phyloP scores from a whole-genome alignment of 1,140 invertebrate genomes.

The Drosophila repleta region DNA sequence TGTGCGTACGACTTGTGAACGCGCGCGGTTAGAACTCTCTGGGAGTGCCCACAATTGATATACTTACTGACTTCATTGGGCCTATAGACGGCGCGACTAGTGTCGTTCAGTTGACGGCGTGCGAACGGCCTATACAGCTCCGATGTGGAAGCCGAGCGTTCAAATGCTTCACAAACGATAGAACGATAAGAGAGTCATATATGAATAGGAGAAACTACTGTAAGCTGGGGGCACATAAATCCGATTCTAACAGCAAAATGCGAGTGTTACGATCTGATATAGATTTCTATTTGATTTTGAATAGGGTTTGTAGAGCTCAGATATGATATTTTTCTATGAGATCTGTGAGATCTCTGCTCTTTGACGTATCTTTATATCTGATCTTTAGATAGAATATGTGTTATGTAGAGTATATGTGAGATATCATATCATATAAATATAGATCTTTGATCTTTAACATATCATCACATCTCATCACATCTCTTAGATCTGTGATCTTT shows the following conservation, averaged over 20 bases:
- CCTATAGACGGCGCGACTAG: slow-evolving; percentile 69
- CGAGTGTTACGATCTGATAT: not conserved
- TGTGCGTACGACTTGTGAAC: slow-evolving; percentile 50
- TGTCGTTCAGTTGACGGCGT: slow-evolving; percentile 63
- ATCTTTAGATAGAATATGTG: too few species aligned
- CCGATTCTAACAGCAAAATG: slow-evolving; percentile 4
- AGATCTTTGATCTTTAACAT: too few species aligned
- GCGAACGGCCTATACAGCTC: slow-evolving; percentile 72
- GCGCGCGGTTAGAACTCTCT: too few species aligned
- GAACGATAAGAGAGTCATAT: not conserved
- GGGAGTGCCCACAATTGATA: slow-evolving; percentile 22
- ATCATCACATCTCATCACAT: too few species aligned
- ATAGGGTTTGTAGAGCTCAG: too few species aligned
- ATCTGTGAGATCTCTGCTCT: too few species aligned
- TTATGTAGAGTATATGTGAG: too few species aligned
- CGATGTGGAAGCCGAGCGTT: slow-evolving; percentile 75
- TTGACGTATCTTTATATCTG: too few species aligned
- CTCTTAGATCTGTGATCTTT: too few species aligned
- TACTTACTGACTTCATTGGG: slow-evolving; percentile 84
- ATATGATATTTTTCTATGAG: too few species aligned
- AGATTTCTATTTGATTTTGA: too few species aligned
- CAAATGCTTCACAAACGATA: slow-evolving; percentile 61
- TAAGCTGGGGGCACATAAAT: not conserved
- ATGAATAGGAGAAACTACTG: not conserved
- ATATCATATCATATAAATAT: too few species aligned